Evolutionary conservation across 2,797 vertebrate genomes (phyloP), one percentile per base, ranked within the genome.

Genomic region (Gobionotothen gibberifrons): DNA sequence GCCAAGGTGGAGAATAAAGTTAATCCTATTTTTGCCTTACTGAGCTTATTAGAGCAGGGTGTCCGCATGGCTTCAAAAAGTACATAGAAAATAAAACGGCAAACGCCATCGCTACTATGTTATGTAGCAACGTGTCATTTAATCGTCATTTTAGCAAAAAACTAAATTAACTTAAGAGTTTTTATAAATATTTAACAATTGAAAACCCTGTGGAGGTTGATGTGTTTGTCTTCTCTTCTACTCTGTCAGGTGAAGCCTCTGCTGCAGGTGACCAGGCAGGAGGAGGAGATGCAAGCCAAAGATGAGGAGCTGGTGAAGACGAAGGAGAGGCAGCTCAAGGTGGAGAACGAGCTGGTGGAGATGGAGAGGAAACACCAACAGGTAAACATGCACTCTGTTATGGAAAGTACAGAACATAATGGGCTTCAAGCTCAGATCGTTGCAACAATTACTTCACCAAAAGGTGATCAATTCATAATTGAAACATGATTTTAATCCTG

Each of bases 281-380:
- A 99, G 70, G 98, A 99, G 75, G 98, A 99, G 72, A 95, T 99
- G 74, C 96, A 96, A 88, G 97, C 98, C 81, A 99, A 98, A 92
- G 98, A 99, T 0, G 98, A 99, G 78, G 98, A 99, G 83, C 93
- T 99, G 74, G 64, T 97, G 76, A 99, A 98, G 83, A 97, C 98
- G 92, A 99, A 98, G 82, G 98, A 99, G 92, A 96, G 93, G 68
- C 97, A 99, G 85, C 95, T 94, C 0, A 98, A 98, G 87, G 97
- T 98, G 90, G 98, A 99, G 82, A 95, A 93, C 12, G 98, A 99
- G 85, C 92, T 99, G 0, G 96, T 97, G 72, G 98, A 99, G 69
- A 98, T 98, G 96, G 97, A 98, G 90, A 93, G 96, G 79, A 99
- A 99, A 83, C 97, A 98, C 85, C 97, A 98, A 44, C 98, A 99